Evolutionary conservation across 2,113 vertebrate genomes (phyloP).

Genomic region (Scalopus aquaticus): DNA sequence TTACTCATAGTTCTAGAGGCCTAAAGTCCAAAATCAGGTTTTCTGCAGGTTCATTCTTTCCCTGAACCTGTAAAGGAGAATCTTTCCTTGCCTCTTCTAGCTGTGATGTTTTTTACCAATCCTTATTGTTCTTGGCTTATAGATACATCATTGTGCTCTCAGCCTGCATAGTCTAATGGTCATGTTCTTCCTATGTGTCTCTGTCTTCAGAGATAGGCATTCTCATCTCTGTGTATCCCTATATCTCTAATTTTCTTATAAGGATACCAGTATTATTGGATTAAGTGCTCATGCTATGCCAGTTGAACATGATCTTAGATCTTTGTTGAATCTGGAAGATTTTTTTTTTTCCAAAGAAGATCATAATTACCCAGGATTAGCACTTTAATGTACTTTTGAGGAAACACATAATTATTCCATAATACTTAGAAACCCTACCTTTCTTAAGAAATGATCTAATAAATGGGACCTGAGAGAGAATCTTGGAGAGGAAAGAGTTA

Average conservation of each 20-base stretch:
- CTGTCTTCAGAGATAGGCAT: background rate
- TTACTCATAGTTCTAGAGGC: background rate
- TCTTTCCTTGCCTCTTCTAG: background rate
- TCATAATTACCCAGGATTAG: background rate
- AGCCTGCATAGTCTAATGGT: background rate
- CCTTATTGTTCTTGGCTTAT: background rate
- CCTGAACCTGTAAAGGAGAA: background rate
- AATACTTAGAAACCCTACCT: background rate
- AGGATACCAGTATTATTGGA: background rate
- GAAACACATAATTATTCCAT: background rate
- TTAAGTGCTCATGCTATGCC: background rate
- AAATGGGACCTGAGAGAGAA: background rate
- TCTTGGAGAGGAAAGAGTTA: background rate
- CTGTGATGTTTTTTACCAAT: background rate
- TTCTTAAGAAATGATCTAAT: background rate
- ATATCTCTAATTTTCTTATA: background rate
- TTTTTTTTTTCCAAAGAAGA: background rate
- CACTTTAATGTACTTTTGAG: background rate
- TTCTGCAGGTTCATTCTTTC: background rate
- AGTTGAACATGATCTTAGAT: background rate
- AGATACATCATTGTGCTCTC: background rate
- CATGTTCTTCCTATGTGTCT: background rate
- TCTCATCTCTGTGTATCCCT: background rate
- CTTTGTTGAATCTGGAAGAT: background rate
- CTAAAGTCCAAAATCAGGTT: background rate